Evolutionary conservation across 2,113 vertebrate species (phyloP), one percentile per base, ranked within the genome.

Genomic region (Todiramphus saurophagus): DNA sequence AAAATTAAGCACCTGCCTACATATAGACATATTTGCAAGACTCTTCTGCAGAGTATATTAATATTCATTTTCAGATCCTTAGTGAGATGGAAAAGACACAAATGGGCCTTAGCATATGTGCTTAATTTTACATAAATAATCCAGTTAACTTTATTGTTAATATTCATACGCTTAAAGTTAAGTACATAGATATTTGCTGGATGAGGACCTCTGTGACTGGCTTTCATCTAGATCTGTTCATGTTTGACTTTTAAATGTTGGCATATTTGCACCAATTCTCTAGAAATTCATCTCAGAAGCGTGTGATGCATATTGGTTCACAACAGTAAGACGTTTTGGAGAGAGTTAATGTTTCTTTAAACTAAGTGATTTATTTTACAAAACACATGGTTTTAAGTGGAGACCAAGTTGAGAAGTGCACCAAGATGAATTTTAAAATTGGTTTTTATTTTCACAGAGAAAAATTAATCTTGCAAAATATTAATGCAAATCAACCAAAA

Each of bases 91-190:
- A 67, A 93, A 92, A 88, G 18, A 86, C 67, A 96, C 53, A 95
- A 95, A 92, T 66, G 19, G 44, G 69, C n/a, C 56, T 67, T 31
- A 92, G 74, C 51, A 81, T 79, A 89, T 79, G 80, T 93, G 43
- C 48, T 87, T 89, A 89, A 90, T 94, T 66, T 94, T 84, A 89
- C 66, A 84, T 75, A 88, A 95, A 89, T 83, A 93, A 90, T 63
- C 68, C 41, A 67, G 75, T 77, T 86, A 90, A 77, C 37, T 73
- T 85, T 43, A 27, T 19, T 78, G 64, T 76, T 83, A 76, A 76
- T 66, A 90, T 63, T 87, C n/a, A 80, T 23, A 9, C 43, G 33
- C 66, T 75, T 87, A 51, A 84, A 90, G 43, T 70, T 75, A 78
- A 87, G 41, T 50, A 85, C 72, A 55, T 8, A 63, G 58, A n/a